Evolutionary conservation across 2,797 vertebrate genomes (phyloP).

Genomic region (Rachycentron canadum): DNA sequence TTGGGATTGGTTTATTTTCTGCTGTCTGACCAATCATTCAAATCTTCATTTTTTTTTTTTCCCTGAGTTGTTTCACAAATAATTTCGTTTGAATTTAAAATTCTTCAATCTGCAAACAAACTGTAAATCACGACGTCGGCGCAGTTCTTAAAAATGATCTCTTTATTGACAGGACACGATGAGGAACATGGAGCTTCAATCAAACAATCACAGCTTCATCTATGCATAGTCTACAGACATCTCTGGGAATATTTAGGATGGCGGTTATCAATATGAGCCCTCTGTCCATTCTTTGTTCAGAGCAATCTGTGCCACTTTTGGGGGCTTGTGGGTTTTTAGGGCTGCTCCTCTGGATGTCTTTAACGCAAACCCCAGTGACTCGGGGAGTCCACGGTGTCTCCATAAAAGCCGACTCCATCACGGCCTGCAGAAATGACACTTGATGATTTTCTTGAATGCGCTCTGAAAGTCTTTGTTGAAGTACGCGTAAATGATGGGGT

Average conservation of each 20-base stretch:
- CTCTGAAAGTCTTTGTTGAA: conserved; percentile 99
- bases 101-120: neutral
- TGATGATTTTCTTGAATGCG: conserved; percentile 97
- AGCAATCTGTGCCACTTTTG: conserved; percentile 19
- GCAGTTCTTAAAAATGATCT: conserved; percentile 38
- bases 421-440: conserved; percentile 93
- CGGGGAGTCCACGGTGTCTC: neutral
- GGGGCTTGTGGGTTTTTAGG: neutral
- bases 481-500: conserved; percentile 99
- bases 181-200: conserved; percentile 64
- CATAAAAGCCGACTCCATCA: conserved; percentile 57
- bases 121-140: conserved; percentile 10
- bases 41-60: neutral
- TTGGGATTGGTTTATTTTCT: neutral
- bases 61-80: neutral
- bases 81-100: neutral
- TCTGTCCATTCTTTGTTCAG: conserved; percentile 8
- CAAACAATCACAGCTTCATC: conserved; percentile 69
- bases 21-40: neutral
- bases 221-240: conserved; percentile 67
- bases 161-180: conserved; percentile 74
- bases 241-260: conserved; percentile 46
- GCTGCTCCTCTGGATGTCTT: neutral
- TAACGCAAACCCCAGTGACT: neutral
- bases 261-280: conserved; percentile 41